Percentiles rank a stretch among this genome's conserved stretches.
These are phyloP conservation scores for Lepisosteus osseus DNA, from an alignment of 2,113 vertebrate species.

Conservation along the genomic window DNA sequence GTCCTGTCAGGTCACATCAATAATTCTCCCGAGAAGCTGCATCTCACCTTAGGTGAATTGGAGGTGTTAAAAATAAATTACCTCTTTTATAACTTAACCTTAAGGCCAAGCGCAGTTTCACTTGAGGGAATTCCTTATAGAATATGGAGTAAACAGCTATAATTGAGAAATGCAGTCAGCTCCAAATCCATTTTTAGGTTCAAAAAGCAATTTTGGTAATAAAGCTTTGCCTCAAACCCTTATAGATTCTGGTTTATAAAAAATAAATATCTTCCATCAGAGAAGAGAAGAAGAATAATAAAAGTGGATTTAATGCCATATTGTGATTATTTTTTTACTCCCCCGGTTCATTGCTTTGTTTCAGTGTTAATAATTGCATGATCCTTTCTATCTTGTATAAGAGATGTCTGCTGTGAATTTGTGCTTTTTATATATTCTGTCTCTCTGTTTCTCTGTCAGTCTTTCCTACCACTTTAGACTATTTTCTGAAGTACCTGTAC, in stretches of 20 bases:
- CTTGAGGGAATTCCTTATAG: slow-evolving; percentile 13
- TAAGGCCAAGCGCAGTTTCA: background rate
- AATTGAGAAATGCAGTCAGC: slow-evolving; percentile 14
- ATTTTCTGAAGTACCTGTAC: too few relatives aligned
- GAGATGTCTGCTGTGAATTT: background rate
- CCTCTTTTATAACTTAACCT: slow-evolving; percentile 16
- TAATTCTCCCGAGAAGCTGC: slow-evolving; percentile 7
- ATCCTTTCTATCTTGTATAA: background rate
- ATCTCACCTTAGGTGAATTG: slow-evolving; percentile 5
- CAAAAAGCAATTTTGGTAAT: slow-evolving; percentile 13
- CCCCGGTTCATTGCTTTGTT: background rate
- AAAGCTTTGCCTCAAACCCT: background rate
- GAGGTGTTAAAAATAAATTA: slow-evolving; percentile 27
- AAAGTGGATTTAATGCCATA: background rate
- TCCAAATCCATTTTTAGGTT: slow-evolving; percentile 2
- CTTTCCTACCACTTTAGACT: too few relatives aligned
- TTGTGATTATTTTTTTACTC: background rate
- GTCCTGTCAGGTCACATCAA: background rate
- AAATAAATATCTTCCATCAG: slow-evolving; percentile 3
- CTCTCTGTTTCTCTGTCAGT: too few relatives aligned
- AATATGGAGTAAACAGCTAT: slow-evolving; percentile 4
- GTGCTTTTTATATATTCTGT: background rate
- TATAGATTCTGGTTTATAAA: slow-evolving; percentile 5
- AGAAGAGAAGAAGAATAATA: slow-evolving; percentile 1
- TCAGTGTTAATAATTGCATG: too few relatives aligned